Conservation (phyloP, 2,888 invertebrate genomes). For the Drosophila multiciliata region DNA sequence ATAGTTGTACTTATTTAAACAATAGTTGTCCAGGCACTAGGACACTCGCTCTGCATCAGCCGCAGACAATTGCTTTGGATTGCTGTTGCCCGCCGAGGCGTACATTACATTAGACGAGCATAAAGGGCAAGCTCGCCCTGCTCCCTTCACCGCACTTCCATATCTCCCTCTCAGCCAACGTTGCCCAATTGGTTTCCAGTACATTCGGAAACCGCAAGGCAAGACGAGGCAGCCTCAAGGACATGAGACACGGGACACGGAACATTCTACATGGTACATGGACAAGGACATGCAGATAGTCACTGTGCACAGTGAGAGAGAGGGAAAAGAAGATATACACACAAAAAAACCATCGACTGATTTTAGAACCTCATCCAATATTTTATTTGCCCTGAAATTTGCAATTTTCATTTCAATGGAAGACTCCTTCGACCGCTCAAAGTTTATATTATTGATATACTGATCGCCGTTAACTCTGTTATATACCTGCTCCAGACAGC, state of each 20-base stretch:
- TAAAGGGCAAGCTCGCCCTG: conserved; percentile 39
- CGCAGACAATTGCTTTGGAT: conserved; percentile 62
- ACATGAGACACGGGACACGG: conserved; percentile 14
- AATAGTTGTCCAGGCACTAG: conserved; percentile 55
- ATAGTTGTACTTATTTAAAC: conserved; percentile 59
- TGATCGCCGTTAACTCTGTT: no score
- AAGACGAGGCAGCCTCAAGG: conserved; percentile 41
- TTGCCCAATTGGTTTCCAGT: conserved; percentile 53
- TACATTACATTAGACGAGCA: conserved; percentile 58
- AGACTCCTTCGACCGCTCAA: no score
- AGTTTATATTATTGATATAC: no score
- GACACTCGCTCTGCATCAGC: conserved; percentile 26
- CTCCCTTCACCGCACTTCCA: not conserved
- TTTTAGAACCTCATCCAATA: not conserved
- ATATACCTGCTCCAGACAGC: no score
- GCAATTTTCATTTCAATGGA: no score
- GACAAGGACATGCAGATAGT: conserved; percentile 28
- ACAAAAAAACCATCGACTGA: not conserved
- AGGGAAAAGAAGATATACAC: not conserved
- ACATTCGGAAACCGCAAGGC: conserved; percentile 60
- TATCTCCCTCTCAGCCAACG: not conserved
- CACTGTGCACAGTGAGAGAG: conserved; percentile 17
- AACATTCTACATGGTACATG: conserved; percentile 27
- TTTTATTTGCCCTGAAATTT: no score
- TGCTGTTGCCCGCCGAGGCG: conserved; percentile 62